These are phyloP conservation scores for Acronicta aceris DNA, from an alignment of 2,888 invertebrate species.

Conservation along the genomic window DNA sequence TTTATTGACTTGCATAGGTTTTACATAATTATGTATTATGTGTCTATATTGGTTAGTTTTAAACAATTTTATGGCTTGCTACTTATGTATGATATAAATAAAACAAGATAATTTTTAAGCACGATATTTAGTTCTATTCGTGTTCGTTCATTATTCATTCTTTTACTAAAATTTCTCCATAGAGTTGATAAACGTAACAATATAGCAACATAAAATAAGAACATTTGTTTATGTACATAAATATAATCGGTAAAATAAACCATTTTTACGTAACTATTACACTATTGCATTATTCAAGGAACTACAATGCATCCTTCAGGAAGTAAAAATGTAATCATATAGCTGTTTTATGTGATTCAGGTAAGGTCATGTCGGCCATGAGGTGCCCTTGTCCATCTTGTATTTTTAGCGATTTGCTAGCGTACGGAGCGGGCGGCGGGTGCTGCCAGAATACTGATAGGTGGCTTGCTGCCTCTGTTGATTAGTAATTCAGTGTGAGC, in stretches of 20 bases:
- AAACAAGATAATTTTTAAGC: neutral
- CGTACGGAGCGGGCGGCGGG: slow-evolving; percentile 61
- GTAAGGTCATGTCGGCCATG: slow-evolving; percentile 81
- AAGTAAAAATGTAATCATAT: slow-evolving; percentile 69
- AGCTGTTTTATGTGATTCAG: slow-evolving; percentile 77
- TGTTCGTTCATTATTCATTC: neutral
- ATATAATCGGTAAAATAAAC: slow-evolving; percentile 14
- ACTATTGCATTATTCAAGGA: slow-evolving; percentile 32
- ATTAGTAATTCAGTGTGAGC: slow-evolving; percentile 82
- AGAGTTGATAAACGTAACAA: slow-evolving; percentile 1
- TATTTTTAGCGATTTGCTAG: slow-evolving; percentile 87
- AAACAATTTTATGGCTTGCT: neutral
- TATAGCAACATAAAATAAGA: neutral
- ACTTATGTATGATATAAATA: neutral
- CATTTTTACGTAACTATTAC: slow-evolving; percentile 13
- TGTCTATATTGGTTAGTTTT: neutral
- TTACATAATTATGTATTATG: too few relatives aligned
- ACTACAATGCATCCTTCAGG: slow-evolving; percentile 62
- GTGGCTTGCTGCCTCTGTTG: slow-evolving; percentile 57
- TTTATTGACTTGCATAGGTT: neutral
- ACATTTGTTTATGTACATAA: slow-evolving; percentile 10
- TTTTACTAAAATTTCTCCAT: neutral
- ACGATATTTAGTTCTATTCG: neutral
- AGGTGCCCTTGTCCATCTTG: slow-evolving; percentile 79
- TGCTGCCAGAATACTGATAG: slow-evolving; percentile 82